These are phyloP conservation scores for Polyommatus icarus DNA, from an alignment of 2,888 invertebrate species.

Conservation along the genomic window DNA sequence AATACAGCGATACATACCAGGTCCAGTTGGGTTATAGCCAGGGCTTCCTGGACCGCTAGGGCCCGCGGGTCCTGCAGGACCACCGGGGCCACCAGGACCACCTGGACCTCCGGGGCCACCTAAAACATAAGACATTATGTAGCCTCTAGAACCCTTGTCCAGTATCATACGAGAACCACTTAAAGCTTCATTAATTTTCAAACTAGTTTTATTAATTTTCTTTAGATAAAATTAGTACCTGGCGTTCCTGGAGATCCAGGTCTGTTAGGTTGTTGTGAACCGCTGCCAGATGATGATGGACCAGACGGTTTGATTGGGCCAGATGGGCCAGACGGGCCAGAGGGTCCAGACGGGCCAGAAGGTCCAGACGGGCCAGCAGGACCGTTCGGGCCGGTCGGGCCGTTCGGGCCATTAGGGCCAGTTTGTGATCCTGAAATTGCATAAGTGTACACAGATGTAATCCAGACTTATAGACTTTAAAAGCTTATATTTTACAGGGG, in stretches of 20 bases:
- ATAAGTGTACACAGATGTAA: no score
- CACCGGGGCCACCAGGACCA: slow-evolving; percentile 42
- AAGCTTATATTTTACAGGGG: no score
- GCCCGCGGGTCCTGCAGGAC: slow-evolving; percentile 8
- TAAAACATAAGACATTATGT: neutral
- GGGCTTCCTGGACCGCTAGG: neutral
- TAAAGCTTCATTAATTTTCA: no score
- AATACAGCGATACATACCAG: slow-evolving; percentile 38
- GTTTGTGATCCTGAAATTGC: neutral
- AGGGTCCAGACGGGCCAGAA: no score
- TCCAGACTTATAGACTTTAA: no score
- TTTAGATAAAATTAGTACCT: neutral
- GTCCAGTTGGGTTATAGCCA: slow-evolving; percentile 40
- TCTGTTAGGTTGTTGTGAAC: slow-evolving; percentile 13
- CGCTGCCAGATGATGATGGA: slow-evolving; percentile 36
- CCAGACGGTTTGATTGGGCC: neutral
- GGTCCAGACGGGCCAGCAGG: no score
- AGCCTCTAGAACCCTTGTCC: neutral
- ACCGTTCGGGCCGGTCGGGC: no score
- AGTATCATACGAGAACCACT: no score
- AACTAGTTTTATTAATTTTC: neutral
- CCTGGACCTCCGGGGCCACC: slow-evolving; percentile 43
- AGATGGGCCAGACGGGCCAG: neutral
- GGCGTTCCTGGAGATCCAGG: slow-evolving; percentile 39
- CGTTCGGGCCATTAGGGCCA: slow-evolving; percentile 39